Evolutionary conservation across 2,797 vertebrate genomes (phyloP), one percentile per base, ranked within the genome.

Genomic region (Acropternis orthonyx): DNA sequence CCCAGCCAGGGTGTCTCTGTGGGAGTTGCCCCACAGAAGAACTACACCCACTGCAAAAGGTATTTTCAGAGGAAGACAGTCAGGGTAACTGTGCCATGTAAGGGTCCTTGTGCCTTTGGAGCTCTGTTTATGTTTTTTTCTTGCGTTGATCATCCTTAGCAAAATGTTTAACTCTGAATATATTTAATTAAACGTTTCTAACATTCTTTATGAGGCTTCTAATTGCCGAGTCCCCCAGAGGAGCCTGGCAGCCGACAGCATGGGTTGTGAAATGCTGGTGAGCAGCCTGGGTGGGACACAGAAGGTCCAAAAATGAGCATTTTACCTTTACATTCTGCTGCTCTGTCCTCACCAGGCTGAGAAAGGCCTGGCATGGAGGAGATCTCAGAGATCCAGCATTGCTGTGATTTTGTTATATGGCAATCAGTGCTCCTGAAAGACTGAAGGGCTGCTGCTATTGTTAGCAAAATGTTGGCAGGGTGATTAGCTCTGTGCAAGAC

Each of bases 141-240:
- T 88, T 52, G 36, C 32, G 44, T 22, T 76, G 77, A 65, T 90
- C 54, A 79, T 43, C n/a, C 85, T 77, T 68, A 85, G 59, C 51
- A 66, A 73, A 36, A 6, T 66, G 36, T 90, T 92, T 91, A 85
- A 51, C 36, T 86, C 84, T 77, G 39, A 93, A 89, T 89, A 68
- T 46, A 84, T 94, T 81, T 96, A 79, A 92, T 90, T 79, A 78
- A 93, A 88, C 88, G 34, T 24, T 96, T 94, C 92, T 81, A 93
- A 27, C 56, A 41, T 81, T 54, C 36, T 46, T 92, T 94, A 48
- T 10, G 32, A 59, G 24, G 51, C 61, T 69, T 48, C 36, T 85
- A 86, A 85, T 65, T 93, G 79, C 43, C 55, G 75, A 62, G 43
- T 61, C 20, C 12, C 68, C 75, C 46, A 54, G 52, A 62, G 63